Base-by-base conservation (phyloP, 2,113 vertebrate genomes). In the Rattus rattus region DNA sequence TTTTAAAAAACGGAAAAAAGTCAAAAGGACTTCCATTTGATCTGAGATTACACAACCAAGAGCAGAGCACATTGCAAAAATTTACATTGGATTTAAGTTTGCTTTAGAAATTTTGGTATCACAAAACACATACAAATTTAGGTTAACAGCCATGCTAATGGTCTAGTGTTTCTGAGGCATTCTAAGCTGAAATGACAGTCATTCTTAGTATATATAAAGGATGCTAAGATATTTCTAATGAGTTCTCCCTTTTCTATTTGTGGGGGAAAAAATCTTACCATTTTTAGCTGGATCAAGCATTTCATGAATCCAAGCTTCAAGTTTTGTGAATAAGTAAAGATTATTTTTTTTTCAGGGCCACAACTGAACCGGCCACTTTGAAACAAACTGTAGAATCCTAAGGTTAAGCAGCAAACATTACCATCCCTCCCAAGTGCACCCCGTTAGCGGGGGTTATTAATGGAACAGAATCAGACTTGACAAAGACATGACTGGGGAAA, bases 361-460 rank as follows among this genome's bases (percentile, higher is more conserved):
- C 61, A 89, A 47, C 39, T 63, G 26, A 94, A 65, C 6, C 22
- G 63, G 63, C 79, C 52, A 95, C 92, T 98, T 97, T 95, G 95
- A 97, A 98, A 98, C 85, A 96, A 98, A 91, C 96, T 94, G 97
- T 93, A 95, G 88, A 97, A 96, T 91, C 96, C 96, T 97, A 97
- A 98, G 94, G 93, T 86, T 98, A 97, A 97, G 98, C 63, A 96
- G 98, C 97, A 97, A 98, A 98, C 94, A 97, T 56, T 97, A 97
- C 79, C 59, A 98, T 93, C 92, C 83, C 95, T 98, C 97, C 4
- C 1, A 97, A 98, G 98, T 98, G 92, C 95, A 97, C 95, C 97
- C 94, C 90, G 97, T 47, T 93, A 97, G 43, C 43, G 97, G 96
- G 93, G 94, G 47, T 97, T 97, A 76, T 95, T 97, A 97, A 96